Base-by-base conservation (phyloP, 2,797 vertebrate genomes). In the Coranthus polyacanthus region DNA sequence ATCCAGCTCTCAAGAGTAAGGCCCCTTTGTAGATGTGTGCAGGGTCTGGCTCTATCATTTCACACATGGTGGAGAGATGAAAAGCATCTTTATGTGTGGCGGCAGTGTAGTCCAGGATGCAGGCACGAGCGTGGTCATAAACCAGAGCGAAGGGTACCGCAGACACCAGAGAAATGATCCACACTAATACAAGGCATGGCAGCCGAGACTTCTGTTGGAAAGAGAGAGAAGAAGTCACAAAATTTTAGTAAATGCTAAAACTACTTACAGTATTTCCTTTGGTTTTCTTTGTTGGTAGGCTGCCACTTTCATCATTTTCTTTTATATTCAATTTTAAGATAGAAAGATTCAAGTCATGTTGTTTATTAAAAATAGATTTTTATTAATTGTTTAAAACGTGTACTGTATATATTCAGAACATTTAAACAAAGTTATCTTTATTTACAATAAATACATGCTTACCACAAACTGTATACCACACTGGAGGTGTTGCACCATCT, bases 31-130 rank as follows among this genome's bases (percentile, higher is more conserved):
- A 95, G 24, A 94, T 71, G 26, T 85, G 75, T 2, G 86, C 92
- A 29, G 92, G 94, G 47, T 94, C 92, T 6, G 89, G 76, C 59
- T 95, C 93, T 0, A 71, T 89, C 94, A 95, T 93, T 72, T 95
- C 94, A 68, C 94, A 94, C 85, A 94, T 92, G 36, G 90, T 94
- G 62, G 94, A 94, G 3, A 93, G 74, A 13, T 91, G 86, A 32
- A 95, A 90, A 18, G 90, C 85, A 0, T 92, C 88, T 38, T 93
- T 79, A 6, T 55, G 86, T 15, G 75, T 87, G 6, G 82, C 68
- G 13, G 93, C 91, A 0, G 90, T 92, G 67, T 93, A 93, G 81
- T 95, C 92, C 43, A 94, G 76, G 66, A 95, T 92, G 61, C 93
- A 95, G 21, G 89, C 92, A 1, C 78, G 43, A 20, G 91, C 84